Evolutionary conservation across 2,888 invertebrate genomes (phyloP).

Genomic region (Lasius fuliginosus): DNA sequence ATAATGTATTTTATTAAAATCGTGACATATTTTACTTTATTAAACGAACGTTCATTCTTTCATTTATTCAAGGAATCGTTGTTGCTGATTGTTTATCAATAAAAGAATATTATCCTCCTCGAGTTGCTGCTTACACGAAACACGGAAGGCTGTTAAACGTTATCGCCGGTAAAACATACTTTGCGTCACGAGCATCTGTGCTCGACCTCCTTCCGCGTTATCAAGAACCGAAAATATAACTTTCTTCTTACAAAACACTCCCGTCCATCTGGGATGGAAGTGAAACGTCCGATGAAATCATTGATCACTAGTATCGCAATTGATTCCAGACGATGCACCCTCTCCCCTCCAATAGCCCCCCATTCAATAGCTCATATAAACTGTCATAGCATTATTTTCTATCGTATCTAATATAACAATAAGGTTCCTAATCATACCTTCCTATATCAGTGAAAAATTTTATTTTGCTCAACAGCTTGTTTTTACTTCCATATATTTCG

Average conservation of each 20-base stretch:
- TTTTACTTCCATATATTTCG: conserved; percentile 66
- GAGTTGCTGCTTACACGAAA: conserved; percentile 36
- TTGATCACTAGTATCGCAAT: conserved; percentile 6
- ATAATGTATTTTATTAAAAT: not conserved
- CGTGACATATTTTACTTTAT: not conserved
- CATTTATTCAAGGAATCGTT: conserved; percentile 30
- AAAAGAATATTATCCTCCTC: conserved; percentile 31
- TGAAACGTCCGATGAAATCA: not conserved
- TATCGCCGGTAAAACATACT: conserved; percentile 64
- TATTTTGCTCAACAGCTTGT: not conserved
- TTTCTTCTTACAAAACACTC: conserved; percentile 32
- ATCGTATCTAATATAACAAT: not conserved
- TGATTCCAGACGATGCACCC: not conserved
- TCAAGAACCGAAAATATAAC: conserved; percentile 50
- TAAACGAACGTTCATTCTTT: conserved; percentile 9
- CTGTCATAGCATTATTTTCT: not conserved
- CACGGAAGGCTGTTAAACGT: conserved; percentile 54
- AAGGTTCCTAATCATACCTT: not conserved
- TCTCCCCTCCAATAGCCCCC: not conserved
- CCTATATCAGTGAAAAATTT: conserved; percentile 11
- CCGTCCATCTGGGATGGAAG: not conserved
- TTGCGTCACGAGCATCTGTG: conserved; percentile 67
- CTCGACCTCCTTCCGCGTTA: conserved; percentile 65
- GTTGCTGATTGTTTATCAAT: conserved; percentile 41
- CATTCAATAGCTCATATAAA: not conserved